phyloP scores from a whole-genome alignment of 2,888 invertebrate species.

The Sepioteuthis lessoniana region DNA sequence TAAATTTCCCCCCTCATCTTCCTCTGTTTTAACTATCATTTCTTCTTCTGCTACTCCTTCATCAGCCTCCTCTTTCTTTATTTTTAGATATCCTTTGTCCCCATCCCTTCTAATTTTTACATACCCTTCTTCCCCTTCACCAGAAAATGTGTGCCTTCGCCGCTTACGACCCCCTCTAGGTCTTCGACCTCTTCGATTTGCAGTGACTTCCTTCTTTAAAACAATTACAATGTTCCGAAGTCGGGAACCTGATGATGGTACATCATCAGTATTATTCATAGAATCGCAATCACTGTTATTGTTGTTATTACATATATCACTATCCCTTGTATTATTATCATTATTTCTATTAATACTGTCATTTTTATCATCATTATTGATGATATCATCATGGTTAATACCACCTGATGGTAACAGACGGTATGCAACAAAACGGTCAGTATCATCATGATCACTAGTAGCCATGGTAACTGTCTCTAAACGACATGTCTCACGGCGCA shows the following conservation, averaged over 20 bases:
- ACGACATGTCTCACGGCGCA: neutral
- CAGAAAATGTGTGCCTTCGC: neutral
- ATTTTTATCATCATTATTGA: neutral
- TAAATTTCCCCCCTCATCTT: neutral
- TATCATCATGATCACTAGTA: neutral
- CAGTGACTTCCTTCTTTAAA: neutral
- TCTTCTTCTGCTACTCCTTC: neutral
- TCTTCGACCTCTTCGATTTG: neutral
- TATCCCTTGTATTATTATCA: neutral
- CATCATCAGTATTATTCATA: neutral
- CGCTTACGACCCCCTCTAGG: neutral
- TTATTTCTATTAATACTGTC: neutral
- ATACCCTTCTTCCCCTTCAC: neutral
- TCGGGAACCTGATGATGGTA: neutral
- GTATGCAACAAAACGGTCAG: neutral
- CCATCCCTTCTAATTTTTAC: neutral
- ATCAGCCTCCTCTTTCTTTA: neutral
- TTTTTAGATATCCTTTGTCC: neutral
- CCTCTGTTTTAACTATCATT: neutral
- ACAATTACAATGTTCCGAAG: constrained; percentile 12
- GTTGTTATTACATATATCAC: neutral
- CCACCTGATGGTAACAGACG: neutral
- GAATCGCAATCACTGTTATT: neutral
- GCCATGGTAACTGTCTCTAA: neutral
- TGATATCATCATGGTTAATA: neutral